phyloP scores from a whole-genome alignment of 1,140 invertebrate genomes.

The Coelopa frigida region DNA sequence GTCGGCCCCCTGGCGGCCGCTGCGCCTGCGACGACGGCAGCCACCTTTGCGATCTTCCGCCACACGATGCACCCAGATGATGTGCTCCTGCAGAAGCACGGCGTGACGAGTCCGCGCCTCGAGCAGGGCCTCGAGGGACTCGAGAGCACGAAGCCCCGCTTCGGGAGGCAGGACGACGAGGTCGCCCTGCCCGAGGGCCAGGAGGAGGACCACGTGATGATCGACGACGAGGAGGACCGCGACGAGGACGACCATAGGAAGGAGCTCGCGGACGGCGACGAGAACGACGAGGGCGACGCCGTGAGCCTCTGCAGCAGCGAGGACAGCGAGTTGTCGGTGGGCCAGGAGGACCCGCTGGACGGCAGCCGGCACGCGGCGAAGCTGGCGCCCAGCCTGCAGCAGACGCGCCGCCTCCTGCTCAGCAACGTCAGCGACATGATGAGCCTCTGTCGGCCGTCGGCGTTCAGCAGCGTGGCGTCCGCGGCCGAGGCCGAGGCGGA shows the following conservation, averaged over 20 bases:
- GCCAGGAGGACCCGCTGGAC: slow-evolving; percentile 51
- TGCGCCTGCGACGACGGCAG: not conserved
- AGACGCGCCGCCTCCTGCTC: slow-evolving; percentile 13
- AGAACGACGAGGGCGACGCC: slow-evolving; percentile 19
- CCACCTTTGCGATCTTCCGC: slow-evolving; percentile 1
- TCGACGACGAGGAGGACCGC: slow-evolving; percentile 6
- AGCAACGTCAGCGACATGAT: slow-evolving; percentile 23
- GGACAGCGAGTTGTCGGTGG: slow-evolving; percentile 59
- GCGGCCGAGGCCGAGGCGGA: not conserved
- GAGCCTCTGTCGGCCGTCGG: slow-evolving; percentile 32
- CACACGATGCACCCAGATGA: slow-evolving; percentile 32
- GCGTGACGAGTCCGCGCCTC: slow-evolving; percentile 27
- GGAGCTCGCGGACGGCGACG: not conserved
- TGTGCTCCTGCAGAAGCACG: slow-evolving; percentile 26
- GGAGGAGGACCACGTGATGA: slow-evolving; percentile 15
- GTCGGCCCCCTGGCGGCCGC: not conserved
- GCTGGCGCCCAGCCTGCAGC: slow-evolving; percentile 13
- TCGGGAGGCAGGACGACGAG: slow-evolving; percentile 1
- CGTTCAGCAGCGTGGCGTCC: slow-evolving; percentile 25
- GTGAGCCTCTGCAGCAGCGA: slow-evolving; percentile 52
- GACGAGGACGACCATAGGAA: slow-evolving; percentile 4
- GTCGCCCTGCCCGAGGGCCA: slow-evolving; percentile 14
- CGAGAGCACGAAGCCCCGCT: not conserved
- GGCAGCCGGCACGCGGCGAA: slow-evolving; percentile 20
- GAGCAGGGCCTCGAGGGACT: not conserved